These are phyloP conservation scores for Drosophila kikkawai DNA, from an alignment of 1,140 invertebrate genomes.

Conservation along the genomic window DNA sequence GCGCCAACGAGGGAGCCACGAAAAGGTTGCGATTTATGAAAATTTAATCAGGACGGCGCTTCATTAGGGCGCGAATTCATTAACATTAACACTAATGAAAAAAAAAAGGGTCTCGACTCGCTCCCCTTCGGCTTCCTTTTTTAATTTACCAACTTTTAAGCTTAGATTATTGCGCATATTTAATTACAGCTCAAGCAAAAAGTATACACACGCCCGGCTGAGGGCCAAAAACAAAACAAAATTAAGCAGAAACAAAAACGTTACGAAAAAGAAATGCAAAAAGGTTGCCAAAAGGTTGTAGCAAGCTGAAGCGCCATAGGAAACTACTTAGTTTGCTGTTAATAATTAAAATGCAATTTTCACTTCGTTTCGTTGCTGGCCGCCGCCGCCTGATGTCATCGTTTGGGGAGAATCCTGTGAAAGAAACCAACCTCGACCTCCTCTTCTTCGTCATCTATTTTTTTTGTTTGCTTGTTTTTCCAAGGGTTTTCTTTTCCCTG, in stretches of 20 bases:
- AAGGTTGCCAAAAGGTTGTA: constrained; percentile 33
- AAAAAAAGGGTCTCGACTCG: constrained; percentile 37
- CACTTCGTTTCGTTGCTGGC: constrained; percentile 61
- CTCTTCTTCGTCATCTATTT: constrained; percentile 13
- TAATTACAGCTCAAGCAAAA: constrained; percentile 65
- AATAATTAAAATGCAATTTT: constrained; percentile 84
- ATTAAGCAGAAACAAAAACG: constrained; percentile 49
- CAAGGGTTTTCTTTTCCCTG: constrained; percentile 3
- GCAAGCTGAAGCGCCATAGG: constrained; percentile 66
- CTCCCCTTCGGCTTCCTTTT: constrained; percentile 42
- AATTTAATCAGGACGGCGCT: constrained; percentile 75
- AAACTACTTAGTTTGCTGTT: constrained; percentile 80
- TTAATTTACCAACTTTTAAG: constrained; percentile 80
- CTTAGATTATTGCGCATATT: constrained; percentile 81
- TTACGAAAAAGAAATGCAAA: constrained; percentile 26
- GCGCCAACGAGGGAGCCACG: constrained; percentile 10
- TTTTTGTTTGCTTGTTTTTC: constrained; percentile 14
- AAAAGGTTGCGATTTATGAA: constrained; percentile 73
- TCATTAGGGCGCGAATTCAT: constrained; percentile 77
- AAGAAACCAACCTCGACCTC: constrained; percentile 62
- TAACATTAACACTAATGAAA: constrained; percentile 55
- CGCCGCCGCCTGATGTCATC: constrained; percentile 31
- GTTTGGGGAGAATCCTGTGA: constrained; percentile 49
- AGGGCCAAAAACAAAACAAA: constrained; percentile 47
- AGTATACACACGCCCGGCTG: constrained; percentile 26